Percentiles rank a stretch among this genome's conserved stretches.
Evolutionary conservation across 2,888 invertebrate species (phyloP).

Genomic region (Athrips mouffetella): DNA sequence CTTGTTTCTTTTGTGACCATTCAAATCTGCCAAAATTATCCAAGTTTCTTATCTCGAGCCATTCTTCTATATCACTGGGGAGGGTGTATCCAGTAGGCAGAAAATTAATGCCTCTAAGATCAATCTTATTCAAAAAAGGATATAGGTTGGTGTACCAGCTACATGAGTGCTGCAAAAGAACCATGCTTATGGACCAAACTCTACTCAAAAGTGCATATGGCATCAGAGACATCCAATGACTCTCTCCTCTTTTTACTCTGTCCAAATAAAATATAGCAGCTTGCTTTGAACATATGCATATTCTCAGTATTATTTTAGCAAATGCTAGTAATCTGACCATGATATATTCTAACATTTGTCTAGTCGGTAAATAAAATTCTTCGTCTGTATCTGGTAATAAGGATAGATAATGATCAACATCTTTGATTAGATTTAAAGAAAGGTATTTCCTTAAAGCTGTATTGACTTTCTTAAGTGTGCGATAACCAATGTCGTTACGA

Average conservation of each 20-base stretch:
- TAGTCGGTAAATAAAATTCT: slow-evolving; percentile 69
- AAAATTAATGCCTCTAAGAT: slow-evolving; percentile 66
- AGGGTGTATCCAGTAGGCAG: slow-evolving; percentile 62
- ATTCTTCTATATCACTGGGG: slow-evolving; percentile 63
- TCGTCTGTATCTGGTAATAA: slow-evolving; percentile 46
- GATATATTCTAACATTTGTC: slow-evolving; percentile 78
- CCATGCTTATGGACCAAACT: slow-evolving; percentile 72
- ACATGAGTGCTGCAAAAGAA: slow-evolving; percentile 66
- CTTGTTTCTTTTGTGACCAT: slow-evolving; percentile 50
- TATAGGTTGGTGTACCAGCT: slow-evolving; percentile 72
- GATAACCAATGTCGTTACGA: slow-evolving; percentile 76
- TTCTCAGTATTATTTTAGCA: slow-evolving; percentile 72
- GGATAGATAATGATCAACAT: slow-evolving; percentile 51
- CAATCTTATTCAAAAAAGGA: slow-evolving; percentile 51
- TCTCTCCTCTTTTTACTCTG: slow-evolving; percentile 74
- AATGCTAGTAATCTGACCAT: slow-evolving; percentile 75
- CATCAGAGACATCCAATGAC: slow-evolving; percentile 75
- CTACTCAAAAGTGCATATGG: slow-evolving; percentile 75
- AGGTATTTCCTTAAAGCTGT: slow-evolving; percentile 72
- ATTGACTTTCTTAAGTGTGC: slow-evolving; percentile 74
- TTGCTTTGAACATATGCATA: slow-evolving; percentile 65
- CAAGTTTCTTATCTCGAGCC: slow-evolving; percentile 69
- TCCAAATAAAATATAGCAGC: slow-evolving; percentile 71
- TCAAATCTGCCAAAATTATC: slow-evolving; percentile 57
- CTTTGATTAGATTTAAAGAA: slow-evolving; percentile 61